Percentiles rank a stretch among this genome's conserved stretches.
Evolutionary conservation across 2,113 vertebrate genomes (phyloP).

Genomic region (Psilopsiagon aurifrons): DNA sequence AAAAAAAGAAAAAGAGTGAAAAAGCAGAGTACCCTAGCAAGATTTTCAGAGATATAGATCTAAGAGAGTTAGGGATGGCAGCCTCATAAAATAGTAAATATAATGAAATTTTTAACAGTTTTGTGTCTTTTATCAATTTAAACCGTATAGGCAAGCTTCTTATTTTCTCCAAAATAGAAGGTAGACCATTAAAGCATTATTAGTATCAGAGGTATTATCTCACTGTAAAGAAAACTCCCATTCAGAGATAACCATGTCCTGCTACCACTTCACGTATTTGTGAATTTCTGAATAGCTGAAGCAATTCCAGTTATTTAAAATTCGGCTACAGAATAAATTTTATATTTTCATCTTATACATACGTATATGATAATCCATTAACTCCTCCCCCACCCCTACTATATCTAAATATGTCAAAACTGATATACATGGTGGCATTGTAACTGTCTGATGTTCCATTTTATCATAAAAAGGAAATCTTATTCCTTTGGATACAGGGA

Average conservation of each 20-base stretch:
- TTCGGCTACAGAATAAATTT: background rate
- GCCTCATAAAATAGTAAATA: background rate
- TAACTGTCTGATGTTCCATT: background rate
- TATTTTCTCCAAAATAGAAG: background rate
- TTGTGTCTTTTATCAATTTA: background rate
- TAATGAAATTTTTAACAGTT: background rate
- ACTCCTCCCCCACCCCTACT: fast-evolving
- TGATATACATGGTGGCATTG: background rate
- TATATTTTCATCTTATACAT: background rate
- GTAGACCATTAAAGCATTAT: background rate
- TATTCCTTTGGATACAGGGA: background rate
- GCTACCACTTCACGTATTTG: background rate
- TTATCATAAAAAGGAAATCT: background rate
- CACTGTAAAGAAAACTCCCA: background rate
- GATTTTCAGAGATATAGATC: background rate
- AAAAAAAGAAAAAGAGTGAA: background rate
- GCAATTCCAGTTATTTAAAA: background rate
- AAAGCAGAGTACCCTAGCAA: background rate
- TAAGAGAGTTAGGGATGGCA: background rate
- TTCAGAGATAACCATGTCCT: background rate
- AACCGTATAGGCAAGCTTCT: background rate
- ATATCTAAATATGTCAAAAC: background rate
- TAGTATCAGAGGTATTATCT: background rate
- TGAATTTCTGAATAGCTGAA: background rate
- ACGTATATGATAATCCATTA: background rate